Evolutionary conservation across 2,888 invertebrate species (phyloP), one percentile per base, ranked within the genome.

Genomic region (Abrostola tripartita): DNA sequence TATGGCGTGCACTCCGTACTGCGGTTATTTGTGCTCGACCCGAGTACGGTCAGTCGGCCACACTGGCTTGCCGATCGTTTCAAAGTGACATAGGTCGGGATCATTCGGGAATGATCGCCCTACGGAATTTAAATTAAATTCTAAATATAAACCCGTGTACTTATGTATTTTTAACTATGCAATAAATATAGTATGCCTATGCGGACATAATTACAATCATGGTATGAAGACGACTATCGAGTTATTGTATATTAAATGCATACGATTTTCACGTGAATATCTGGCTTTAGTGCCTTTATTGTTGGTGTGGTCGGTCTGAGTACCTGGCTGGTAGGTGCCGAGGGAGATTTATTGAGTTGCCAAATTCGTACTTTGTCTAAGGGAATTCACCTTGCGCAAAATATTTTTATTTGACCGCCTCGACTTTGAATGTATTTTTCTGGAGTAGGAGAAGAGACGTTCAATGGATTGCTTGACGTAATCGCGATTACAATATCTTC

Each of bases 21-120:
- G 67, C 53, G 57, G 68, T 72, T 72, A 75, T 76, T 77, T 75
- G 77, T 78, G 74, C 79, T 71, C 63, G 74, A 74, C 68, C 62
- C 78, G 79, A 73, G 80, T 71, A 78, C 89, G 88, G 90, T 90
- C 89, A 90, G 79, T 88, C 84, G 88, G 86, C 76, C 88, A 90
- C 83, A 62, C 59, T 42, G 74, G 79, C 71, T 78, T 75, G 76
- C 74, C 75, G 75, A 80, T 77, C 82, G 74, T 81, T 85, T 75
- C 76, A 73, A 59, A 81, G 85, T 89, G 85, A 76, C 85, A 81
- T 90, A 91, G 92, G 89, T 91, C 91, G 85, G 85, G 84, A 81
- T 76, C 76, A 61, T 53, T 67, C 61, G 56, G 51, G 52, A 65
- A 66, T 54, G n/a, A 11, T 6, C 47, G 60, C 5, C n/a, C n/a